Base-by-base conservation (phyloP, 1,140 invertebrate genomes). In the Globodera ellingtonae region DNA sequence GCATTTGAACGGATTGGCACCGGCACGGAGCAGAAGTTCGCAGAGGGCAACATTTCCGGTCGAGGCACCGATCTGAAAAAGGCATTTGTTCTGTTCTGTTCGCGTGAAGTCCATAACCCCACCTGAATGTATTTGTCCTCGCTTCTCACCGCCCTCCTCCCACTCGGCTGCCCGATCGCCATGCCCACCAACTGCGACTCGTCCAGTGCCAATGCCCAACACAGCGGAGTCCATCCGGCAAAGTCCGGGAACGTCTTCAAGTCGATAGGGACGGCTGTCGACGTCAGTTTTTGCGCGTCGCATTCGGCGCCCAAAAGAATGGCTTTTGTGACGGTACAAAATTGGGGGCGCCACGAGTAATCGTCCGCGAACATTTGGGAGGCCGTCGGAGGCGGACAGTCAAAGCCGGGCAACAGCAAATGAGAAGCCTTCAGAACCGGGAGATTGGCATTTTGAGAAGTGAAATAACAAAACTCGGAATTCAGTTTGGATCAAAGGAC, bases 231-330 rank as follows among this genome's bases (percentile, higher is more conserved):
- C 66, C 66, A 69, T 69, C 66, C 66, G n/a, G 18, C 8, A 69
- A 69, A 69, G 9, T 69, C 66, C 8, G 66, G 21, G 66, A 69
- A 69, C n/a, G 18, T 69, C 18, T 69, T 69, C 35, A 9, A 44
- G 66, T 69, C 66, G 66, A 69, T 21, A 10, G 66, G 66, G 8
- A 69, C 21, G 66, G 66, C 21, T 9, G 66, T 15, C 18, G 66
- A 44, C n/a, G n/a, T 21, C n/a, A 69, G 66, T 69, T 21, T 10
- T 15, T 21, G 66, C 66, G 66, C 8, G 18, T 69, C 10, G 66
- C 66, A 69, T 69, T 69, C 66, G 9, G 66, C 9, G 66, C 66
- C 66, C 21, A 69, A 44, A 21, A 69, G 66, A 69, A 69, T 21
- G n/a, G 66, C 4, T 69, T 69, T 69, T 21, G 66, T 69, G 8